These are phyloP conservation scores for Osmerus eperlanus DNA, from an alignment of 2,113 vertebrate genomes.

Conservation along the genomic window DNA sequence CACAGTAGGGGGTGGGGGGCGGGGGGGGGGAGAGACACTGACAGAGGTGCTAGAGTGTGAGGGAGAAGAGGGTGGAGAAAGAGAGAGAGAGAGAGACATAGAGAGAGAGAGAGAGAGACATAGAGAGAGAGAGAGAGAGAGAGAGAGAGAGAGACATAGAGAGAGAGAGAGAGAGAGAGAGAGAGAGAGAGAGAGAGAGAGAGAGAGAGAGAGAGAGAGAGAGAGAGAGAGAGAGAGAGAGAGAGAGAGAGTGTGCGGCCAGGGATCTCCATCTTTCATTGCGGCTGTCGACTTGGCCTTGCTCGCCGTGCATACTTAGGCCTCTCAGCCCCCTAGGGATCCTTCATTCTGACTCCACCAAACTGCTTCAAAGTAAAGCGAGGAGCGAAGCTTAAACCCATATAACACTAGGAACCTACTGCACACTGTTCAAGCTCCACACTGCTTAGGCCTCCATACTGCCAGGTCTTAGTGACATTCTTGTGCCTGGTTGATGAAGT, in stretches of 20 bases:
- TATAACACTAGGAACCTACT: constrained; percentile 49
- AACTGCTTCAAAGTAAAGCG: constrained; percentile 61
- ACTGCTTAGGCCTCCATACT: constrained; percentile 40
- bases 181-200: constrained; percentile 9
- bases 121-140: too few species aligned
- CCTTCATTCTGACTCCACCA: constrained; percentile 57
- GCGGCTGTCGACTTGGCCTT: constrained; percentile 32
- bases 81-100: not conserved
- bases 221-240: not conserved
- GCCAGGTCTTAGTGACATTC: too few species aligned
- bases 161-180: not conserved
- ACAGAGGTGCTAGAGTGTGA: constrained; percentile 11
- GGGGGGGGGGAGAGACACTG: constrained; percentile 1
- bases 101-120: too few species aligned
- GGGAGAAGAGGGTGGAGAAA: not conserved
- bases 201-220: not conserved
- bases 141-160: not conserved
- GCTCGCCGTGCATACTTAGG: constrained; percentile 38
- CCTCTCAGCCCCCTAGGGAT: constrained; percentile 41
- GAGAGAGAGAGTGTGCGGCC: not conserved
- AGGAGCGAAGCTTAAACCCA: constrained; percentile 50
- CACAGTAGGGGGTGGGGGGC: constrained; percentile 14
- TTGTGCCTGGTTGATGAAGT: too few species aligned
- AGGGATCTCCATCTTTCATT: constrained; percentile 37
- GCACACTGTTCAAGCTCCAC: constrained; percentile 27